Percentiles rank a stretch among this genome's conserved stretches.
Conservation (phyloP, 2,888 invertebrate genomes). For the Oasisia sp. region DNA sequence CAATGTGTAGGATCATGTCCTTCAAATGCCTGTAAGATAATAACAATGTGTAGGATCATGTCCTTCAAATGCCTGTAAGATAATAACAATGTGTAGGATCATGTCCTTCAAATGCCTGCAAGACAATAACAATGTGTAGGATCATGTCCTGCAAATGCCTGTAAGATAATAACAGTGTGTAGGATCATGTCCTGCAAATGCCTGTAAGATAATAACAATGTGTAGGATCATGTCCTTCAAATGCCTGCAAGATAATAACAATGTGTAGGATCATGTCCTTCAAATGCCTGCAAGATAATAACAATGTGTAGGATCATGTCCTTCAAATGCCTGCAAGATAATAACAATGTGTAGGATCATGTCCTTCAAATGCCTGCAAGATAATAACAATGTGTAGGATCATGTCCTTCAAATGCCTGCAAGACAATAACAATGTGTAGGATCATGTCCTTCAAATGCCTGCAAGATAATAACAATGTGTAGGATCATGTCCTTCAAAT, state of each 20-base stretch:
- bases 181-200: slow-evolving; percentile 94
- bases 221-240: slow-evolving; percentile 91
- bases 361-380: slow-evolving; percentile 89
- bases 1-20: slow-evolving; percentile 81
- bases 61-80: slow-evolving; percentile 88
- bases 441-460: slow-evolving; percentile 92
- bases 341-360: slow-evolving; percentile 75
- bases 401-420: slow-evolving; percentile 91
- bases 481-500: slow-evolving; percentile 94
- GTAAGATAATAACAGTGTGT: slow-evolving; percentile 45
- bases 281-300: slow-evolving; percentile 77
- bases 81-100: slow-evolving; percentile 72
- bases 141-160: slow-evolving; percentile 95
- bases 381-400: slow-evolving; percentile 72
- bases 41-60: slow-evolving; percentile 75
- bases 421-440: slow-evolving; percentile 68
- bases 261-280: slow-evolving; percentile 87
- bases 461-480: slow-evolving; percentile 64
- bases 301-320: slow-evolving; percentile 81
- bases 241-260: slow-evolving; percentile 74
- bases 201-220: slow-evolving; percentile 69
- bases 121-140: slow-evolving; percentile 68
- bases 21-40: slow-evolving; percentile 82
- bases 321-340: slow-evolving; percentile 82
- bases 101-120: slow-evolving; percentile 92